phyloP scores from a whole-genome alignment of 2,113 vertebrate genomes.

The Mustela lutreola region DNA sequence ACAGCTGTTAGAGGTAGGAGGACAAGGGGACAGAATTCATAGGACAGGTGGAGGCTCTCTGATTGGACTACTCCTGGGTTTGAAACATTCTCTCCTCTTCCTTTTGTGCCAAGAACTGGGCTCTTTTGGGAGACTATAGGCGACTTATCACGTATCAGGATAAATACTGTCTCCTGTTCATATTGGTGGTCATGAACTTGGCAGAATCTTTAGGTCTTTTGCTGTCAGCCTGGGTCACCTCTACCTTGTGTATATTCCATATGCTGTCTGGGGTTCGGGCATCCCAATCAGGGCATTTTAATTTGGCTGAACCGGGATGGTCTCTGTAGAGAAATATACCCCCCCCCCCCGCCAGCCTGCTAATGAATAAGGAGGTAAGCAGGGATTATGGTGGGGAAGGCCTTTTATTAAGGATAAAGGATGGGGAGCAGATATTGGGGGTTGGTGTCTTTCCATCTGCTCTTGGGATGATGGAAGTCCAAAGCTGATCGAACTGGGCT shows the following conservation, averaged over 20 bases:
- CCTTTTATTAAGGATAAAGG: neutral
- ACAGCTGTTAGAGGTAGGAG: neutral
- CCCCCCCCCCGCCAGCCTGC: neutral
- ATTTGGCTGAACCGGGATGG: neutral
- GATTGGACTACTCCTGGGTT: neutral
- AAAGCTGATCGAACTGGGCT: neutral
- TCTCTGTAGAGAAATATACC: neutral
- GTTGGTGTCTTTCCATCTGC: neutral
- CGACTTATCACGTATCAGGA: neutral
- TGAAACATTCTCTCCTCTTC: neutral
- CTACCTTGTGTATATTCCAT: neutral
- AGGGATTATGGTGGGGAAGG: neutral
- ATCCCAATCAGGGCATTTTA: neutral
- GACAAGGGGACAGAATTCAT: too few species aligned
- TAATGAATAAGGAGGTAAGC: neutral
- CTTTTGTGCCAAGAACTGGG: neutral
- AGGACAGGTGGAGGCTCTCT: neutral
- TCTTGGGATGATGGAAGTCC: fast-evolving
- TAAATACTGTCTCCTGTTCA: neutral
- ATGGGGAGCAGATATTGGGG: neutral
- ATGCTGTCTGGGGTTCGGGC: neutral
- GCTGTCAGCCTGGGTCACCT: neutral
- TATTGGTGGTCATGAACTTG: neutral
- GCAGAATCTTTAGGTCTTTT: neutral
- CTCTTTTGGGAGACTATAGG: neutral